A percentile compares a stretch with the other conserved stretches of the same genome.
phyloP scores from a whole-genome alignment of 2,888 invertebrate species.

The Thymelicus sylvestris region DNA sequence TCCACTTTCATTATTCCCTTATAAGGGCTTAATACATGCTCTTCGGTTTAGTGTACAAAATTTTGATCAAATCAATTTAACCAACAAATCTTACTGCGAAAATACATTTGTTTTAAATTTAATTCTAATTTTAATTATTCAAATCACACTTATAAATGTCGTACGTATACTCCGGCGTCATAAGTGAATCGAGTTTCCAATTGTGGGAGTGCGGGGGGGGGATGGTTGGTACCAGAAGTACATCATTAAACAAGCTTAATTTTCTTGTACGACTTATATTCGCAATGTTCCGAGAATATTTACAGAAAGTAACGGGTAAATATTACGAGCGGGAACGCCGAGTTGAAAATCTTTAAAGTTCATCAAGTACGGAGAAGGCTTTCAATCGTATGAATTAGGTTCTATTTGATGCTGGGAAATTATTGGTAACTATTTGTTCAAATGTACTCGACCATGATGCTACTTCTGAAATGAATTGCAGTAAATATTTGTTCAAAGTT shows the following conservation, averaged over 20 bases:
- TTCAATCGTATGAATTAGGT: conserved; percentile 18
- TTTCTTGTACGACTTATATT: conserved; percentile 78
- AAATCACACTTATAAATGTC: conserved; percentile 32
- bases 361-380: conserved; percentile 49
- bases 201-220: conserved; percentile 51
- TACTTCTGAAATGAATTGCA: no score
- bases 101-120: conserved; percentile 11
- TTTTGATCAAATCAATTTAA: no score
- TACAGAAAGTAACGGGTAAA: conserved; percentile 82
- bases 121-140: conserved; percentile 33
- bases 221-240: conserved; percentile 49
- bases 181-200: conserved; percentile 46
- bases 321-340: conserved; percentile 70
- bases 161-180: conserved; percentile 29
- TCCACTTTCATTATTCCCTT: no score
- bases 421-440: no score
- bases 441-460: no score
- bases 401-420: no score
- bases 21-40: no score
- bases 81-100: no score
- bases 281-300: conserved; percentile 71
- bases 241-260: conserved; percentile 81
- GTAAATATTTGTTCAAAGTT: no score
- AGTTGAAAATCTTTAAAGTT: conserved; percentile 70
- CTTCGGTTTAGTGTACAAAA: no score